Evolutionary conservation across 2,113 vertebrate species (phyloP), one percentile per base, ranked within the genome.

Genomic region (Siniperca chuatsi): DNA sequence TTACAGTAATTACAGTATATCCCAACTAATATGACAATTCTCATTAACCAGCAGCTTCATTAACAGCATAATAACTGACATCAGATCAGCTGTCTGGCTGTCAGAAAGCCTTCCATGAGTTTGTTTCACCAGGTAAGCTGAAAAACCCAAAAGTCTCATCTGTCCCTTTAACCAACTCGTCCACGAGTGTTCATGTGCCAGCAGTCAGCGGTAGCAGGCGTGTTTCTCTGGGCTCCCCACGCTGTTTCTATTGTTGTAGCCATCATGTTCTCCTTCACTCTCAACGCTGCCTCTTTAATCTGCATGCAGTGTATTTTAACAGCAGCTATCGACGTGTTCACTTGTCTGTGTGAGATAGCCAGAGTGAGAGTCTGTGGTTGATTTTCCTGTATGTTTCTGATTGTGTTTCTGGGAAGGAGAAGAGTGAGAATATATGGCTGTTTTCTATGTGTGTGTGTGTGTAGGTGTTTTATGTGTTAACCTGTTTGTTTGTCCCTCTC

Each of bases 401-500:
- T 33, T 48, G 20, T 84, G 62, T 69, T n/a, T 72, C 18, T 71
- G 64, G 35, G 48, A 68, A 42, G 48, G 21, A 66, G 55, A 81
- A 62, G 8, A 48, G 42, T 12, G 52, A 77, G 55, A 37, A 33
- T 75, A 10, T 74, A 25, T 64, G 67, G 44, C 40, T 83, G 67
- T 74, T 62, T 78, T 81, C 5, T 83, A 0, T 62, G 11, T 61
- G 13, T 79, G 64, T 55, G 42, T 69, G 75, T 80, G 52, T 89
- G 50, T 85, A n/a, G 73, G 71, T 80, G 67, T 77, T 81, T 52
- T 74, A n/a, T 90, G 61, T 91, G 82, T 92, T 92, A 89, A 92
- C 88, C 82, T 85, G 75, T 90, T 58, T 93, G 87, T 92, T 91
- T 93, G 89, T 93, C 87, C 90, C 66, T 91, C 84, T 93, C 92